phyloP scores from a whole-genome alignment of 1,140 invertebrate species.

The Sitophilus oryzae region DNA sequence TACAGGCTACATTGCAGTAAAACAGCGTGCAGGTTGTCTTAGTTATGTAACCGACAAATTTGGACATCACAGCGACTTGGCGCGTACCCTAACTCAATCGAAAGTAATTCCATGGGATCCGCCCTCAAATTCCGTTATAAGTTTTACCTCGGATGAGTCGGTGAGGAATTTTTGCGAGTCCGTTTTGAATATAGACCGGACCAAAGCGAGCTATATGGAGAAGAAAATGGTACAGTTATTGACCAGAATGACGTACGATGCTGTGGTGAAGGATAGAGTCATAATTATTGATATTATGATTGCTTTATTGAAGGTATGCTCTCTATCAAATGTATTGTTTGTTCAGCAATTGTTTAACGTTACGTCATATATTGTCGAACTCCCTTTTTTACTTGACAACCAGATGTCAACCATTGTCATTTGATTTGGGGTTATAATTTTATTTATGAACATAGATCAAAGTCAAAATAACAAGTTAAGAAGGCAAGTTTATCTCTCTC shows the following conservation, averaged over 20 bases:
- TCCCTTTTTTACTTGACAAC: not conserved
- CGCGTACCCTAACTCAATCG: slow-evolving; percentile 76
- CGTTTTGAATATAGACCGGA: slow-evolving; percentile 49
- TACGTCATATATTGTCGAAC: too few species aligned
- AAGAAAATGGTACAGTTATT: slow-evolving; percentile 62
- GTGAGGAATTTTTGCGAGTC: slow-evolving; percentile 60
- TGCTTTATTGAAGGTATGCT: slow-evolving; percentile 59
- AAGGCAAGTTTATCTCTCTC: too few species aligned
- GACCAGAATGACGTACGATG: slow-evolving; percentile 76
- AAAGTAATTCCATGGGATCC: slow-evolving; percentile 65
- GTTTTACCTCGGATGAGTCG: slow-evolving; percentile 62
- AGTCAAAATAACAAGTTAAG: too few species aligned
- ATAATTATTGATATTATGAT: slow-evolving; percentile 71
- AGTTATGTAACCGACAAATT: slow-evolving; percentile 85
- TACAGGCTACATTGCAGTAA: slow-evolving; percentile 72
- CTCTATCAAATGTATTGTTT: not conserved
- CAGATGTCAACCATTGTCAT: not conserved
- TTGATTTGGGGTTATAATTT: too few species aligned
- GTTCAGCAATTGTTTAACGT: slow-evolving; percentile 13
- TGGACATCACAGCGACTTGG: slow-evolving; percentile 75
- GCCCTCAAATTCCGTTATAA: slow-evolving; percentile 53
- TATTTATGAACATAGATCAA: not conserved
- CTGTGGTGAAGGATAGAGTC: slow-evolving; percentile 78
- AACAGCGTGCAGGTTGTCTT: slow-evolving; percentile 82
- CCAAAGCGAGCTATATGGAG: slow-evolving; percentile 11